Percentiles rank a stretch among this genome's conserved stretches.
These are phyloP conservation scores for Drosophila leontia DNA, from an alignment of 1,140 invertebrate genomes.

Conservation along the genomic window DNA sequence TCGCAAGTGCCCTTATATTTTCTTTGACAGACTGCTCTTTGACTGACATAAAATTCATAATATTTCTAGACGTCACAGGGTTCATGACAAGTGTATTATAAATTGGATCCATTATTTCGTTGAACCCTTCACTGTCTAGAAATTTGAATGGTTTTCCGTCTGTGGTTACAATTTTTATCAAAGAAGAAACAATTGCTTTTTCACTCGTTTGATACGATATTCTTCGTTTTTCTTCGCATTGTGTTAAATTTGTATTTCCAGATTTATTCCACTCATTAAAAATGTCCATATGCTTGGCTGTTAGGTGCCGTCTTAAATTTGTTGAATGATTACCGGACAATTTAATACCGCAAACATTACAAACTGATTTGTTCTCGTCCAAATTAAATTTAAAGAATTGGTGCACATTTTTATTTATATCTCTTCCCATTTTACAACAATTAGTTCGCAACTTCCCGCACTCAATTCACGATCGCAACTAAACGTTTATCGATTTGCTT, in stretches of 20 bases:
- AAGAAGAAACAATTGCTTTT: constrained; percentile 34
- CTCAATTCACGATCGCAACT: too few relatives aligned
- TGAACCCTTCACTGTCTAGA: constrained; percentile 33
- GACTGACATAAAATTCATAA: constrained; percentile 30
- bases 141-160: constrained; percentile 40
- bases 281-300: constrained; percentile 19
- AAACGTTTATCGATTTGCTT: too few relatives aligned
- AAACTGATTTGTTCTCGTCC: constrained; percentile 20
- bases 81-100: constrained; percentile 30
- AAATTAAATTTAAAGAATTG: not conserved
- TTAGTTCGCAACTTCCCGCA: too few relatives aligned
- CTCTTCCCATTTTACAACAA: too few relatives aligned
- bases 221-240: constrained; percentile 20
- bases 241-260: not conserved
- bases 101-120: constrained; percentile 30
- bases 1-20: constrained; percentile 14
- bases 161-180: constrained; percentile 28
- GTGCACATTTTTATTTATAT: too few relatives aligned
- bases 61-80: constrained; percentile 25
- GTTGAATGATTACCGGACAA: constrained; percentile 20
- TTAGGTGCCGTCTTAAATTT: constrained; percentile 23
- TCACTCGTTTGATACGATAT: constrained; percentile 25
- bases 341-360: constrained; percentile 25
- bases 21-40: constrained; percentile 29
- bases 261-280: constrained; percentile 18